Evolutionary conservation across 2,888 invertebrate species (phyloP), one percentile per base, ranked within the genome.

Genomic region (Halocaridina rubra): DNA sequence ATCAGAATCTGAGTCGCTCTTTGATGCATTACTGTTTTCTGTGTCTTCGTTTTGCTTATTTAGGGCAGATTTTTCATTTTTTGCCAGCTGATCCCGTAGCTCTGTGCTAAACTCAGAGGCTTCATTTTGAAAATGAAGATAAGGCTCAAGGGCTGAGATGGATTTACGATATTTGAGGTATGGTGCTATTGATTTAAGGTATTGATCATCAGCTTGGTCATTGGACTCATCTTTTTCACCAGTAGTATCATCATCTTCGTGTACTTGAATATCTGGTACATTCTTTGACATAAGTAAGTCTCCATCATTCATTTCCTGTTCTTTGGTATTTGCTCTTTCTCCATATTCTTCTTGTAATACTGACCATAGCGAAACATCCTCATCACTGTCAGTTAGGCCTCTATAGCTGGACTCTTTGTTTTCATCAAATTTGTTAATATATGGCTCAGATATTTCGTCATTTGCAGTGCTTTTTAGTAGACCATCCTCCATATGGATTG

Each of bases 81-180:
- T 22, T 32, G 77, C 33, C 57, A 78, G 29, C 16, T 78, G 61
- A 22, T 77, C 59, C 46, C 78, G 77, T 8, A 84, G 61, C n/a
- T 77, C 59, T 7, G 71, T 61, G 24, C 59, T 78, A 19, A 84
- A 24, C 10, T 30, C 46, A 7, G 7, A 39, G 22, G 33, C 39
- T 71, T 84, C 64, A 7, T 78, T 46, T 46, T 84, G 82, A 24
- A 27, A 33, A 16, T 72, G 57, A 29, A 78, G 71, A 64, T 84
- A 84, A 72, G 77, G 77, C 64, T 84, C 82, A 10, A 84, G 32
- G 7, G 71, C 82, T 30, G 72, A 72, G 10, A 84, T 59, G 24
- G 82, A 84, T 39, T 84, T 84, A 5, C 82, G 77, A 24, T 84
- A 84, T 8, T 69, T 61, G 19, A 84, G 77, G 53, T 84, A 84